Base-by-base conservation (phyloP, 2,797 vertebrate genomes). In the Micromesistius poutassou region DNA sequence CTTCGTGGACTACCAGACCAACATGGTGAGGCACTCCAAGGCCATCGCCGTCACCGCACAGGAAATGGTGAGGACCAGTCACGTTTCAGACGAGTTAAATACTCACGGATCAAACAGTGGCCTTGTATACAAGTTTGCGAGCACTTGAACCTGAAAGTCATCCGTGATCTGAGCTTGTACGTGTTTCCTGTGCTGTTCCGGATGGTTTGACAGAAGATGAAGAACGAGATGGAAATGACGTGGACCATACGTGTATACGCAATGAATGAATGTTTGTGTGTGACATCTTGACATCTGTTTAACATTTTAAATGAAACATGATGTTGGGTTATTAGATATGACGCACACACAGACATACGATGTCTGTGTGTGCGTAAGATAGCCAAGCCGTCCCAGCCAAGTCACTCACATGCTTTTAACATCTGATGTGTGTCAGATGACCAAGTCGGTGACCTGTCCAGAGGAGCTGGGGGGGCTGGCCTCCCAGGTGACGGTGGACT, bases 341-440 rank as follows among this genome's bases (percentile, higher is more conserved):
- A 9, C 8, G 36, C 9, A 42, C 40, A 14, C 13, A 42, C 40
- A 42, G 19, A 19, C 46, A 22, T 4, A 5, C 0, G 30, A 1
- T 14, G 38, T 40, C 9, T 87, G 75, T 82, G 35, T 82, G 76
- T 28, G 86, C n/a, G n/a, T 76, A 92, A 99, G 98, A 98, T 98
- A 96, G 97, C 98, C 76, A 99, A 99, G 93, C 98, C 98, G n/a
- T n/a, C n/a, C n/a, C n/a, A n/a, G n/a, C 98, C 76, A 99, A 99
- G 93, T 98, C 98, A 36, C 5, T 36, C 35, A 36, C 35, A 36
- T 36, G 35, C 4, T 36, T 33, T 5, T 36, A 36, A 3, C 35
- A 36, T 36, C 4, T 36, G 35, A 36, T 82, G 35, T 82, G 76
- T 28, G 86, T 76, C 93, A 99, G 98, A 98, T 99, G 96, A 97